Percentiles rank a stretch among this genome's conserved stretches.
These are phyloP conservation scores for Philopedon plagiatum DNA, from an alignment of 2,888 invertebrate genomes.

Conservation along the genomic window DNA sequence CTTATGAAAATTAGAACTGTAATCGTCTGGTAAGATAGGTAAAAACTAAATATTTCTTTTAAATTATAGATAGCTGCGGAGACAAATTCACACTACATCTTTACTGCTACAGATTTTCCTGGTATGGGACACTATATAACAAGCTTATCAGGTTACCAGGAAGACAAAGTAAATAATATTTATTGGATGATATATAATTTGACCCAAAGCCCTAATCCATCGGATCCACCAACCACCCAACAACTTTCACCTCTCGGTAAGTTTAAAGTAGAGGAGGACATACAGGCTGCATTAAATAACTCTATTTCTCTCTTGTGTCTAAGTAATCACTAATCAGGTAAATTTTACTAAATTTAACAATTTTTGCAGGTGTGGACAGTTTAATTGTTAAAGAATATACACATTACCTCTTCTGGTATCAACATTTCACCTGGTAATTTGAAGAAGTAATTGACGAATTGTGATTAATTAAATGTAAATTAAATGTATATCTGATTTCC, in stretches of 20 bases:
- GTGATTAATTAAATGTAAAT: neutral
- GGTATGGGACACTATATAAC: constrained; percentile 16
- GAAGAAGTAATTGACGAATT: too few relatives aligned
- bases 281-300: too few relatives aligned
- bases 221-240: neutral
- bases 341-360: neutral
- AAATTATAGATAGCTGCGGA: constrained; percentile 2
- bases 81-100: neutral
- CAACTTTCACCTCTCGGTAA: constrained; percentile 10
- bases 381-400: neutral
- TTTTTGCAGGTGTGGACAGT: constrained; percentile 11
- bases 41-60: neutral
- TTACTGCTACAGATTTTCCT: constrained; percentile 3
- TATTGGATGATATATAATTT: constrained; percentile 25
- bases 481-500: too few relatives aligned
- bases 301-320: too few relatives aligned
- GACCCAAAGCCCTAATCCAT: neutral
- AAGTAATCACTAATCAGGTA: too few relatives aligned
- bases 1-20: too few relatives aligned
- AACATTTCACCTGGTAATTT: neutral
- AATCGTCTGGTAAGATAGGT: too few relatives aligned
- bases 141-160: constrained; percentile 1
- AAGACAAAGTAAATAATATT: constrained; percentile 17
- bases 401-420: constrained; percentile 9
- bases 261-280: too few relatives aligned